These are phyloP conservation scores for Muscina levida DNA, from an alignment of 2,888 invertebrate species.

Conservation along the genomic window DNA sequence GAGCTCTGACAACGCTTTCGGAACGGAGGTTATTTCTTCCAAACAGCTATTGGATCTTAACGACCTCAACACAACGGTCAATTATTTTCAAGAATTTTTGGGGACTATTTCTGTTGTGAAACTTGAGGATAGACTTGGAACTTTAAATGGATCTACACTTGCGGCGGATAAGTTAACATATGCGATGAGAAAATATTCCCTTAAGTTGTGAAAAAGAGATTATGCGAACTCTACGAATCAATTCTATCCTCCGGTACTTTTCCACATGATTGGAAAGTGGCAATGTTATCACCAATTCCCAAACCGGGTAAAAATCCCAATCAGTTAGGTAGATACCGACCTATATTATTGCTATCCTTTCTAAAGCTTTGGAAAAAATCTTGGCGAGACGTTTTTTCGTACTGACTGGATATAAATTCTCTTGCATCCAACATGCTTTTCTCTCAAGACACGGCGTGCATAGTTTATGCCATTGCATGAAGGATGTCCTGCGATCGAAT, in stretches of 20 bases:
- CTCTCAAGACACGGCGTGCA: constrained; percentile 27
- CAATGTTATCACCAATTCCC: constrained; percentile 20
- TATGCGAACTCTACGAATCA: constrained; percentile 27
- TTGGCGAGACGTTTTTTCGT: constrained; percentile 5
- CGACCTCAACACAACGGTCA: neutral
- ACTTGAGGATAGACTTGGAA: neutral
- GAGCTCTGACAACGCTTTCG: constrained; percentile 16
- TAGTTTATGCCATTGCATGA: constrained; percentile 17
- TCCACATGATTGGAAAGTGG: constrained; percentile 46
- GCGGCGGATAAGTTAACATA: constrained; percentile 22
- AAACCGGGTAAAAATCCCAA: constrained; percentile 38
- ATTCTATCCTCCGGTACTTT: constrained; percentile 28
- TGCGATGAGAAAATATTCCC: neutral
- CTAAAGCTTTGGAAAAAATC: constrained; percentile 47
- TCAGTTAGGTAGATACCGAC: constrained; percentile 18
- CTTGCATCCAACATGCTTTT: constrained; percentile 35
- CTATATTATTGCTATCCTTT: constrained; percentile 34
- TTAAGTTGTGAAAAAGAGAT: neutral
- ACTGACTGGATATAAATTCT: neutral
- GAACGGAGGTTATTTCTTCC: neutral
- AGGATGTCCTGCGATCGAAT: neutral
- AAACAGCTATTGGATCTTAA: neutral
- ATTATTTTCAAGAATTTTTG: neutral
- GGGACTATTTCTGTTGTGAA: neutral
- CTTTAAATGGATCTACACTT: constrained; percentile 16